These are phyloP conservation scores for Periphyllus acericola DNA, from an alignment of 2,888 invertebrate genomes.

Conservation along the genomic window DNA sequence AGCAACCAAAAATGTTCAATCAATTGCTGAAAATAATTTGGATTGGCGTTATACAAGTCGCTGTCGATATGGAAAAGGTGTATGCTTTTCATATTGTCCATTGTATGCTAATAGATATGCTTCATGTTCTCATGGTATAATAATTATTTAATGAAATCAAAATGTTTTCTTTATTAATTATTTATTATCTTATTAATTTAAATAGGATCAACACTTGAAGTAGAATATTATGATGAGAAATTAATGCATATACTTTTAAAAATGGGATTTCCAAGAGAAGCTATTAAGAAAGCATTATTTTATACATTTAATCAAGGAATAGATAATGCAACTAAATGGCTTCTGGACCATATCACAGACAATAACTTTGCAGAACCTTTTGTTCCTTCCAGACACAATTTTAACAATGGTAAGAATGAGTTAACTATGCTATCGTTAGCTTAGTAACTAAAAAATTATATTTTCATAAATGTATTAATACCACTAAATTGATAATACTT, in stretches of 20 bases:
- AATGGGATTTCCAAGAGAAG: conserved; percentile 50
- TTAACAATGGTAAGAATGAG: conserved; percentile 3
- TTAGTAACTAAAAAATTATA: too few relatives aligned
- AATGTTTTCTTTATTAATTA: background rate
- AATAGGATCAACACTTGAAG: conserved; percentile 2
- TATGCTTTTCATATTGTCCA: conserved; percentile 63
- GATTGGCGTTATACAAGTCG: conserved; percentile 63
- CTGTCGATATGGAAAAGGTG: conserved; percentile 63
- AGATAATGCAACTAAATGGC: conserved; percentile 33
- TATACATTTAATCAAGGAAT: conserved; percentile 24
- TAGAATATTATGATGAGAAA: conserved; percentile 32
- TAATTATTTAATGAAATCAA: background rate
- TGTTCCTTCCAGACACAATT: conserved; percentile 7
- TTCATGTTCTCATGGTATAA: conserved; percentile 40
- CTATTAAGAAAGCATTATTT: conserved; percentile 44
- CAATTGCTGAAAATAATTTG: conserved; percentile 62
- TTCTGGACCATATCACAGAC: conserved; percentile 43
- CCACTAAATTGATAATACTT: too few relatives aligned
- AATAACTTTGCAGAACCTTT: conserved; percentile 39
- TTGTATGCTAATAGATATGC: conserved; percentile 63
- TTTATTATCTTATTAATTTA: background rate
- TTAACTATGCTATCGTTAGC: too few relatives aligned
- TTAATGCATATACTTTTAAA: conserved; percentile 15
- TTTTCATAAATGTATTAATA: too few relatives aligned
- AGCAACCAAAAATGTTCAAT: conserved; percentile 49